Base-by-base conservation (phyloP, 2,113 vertebrate species). In the Chitala chitala region DNA sequence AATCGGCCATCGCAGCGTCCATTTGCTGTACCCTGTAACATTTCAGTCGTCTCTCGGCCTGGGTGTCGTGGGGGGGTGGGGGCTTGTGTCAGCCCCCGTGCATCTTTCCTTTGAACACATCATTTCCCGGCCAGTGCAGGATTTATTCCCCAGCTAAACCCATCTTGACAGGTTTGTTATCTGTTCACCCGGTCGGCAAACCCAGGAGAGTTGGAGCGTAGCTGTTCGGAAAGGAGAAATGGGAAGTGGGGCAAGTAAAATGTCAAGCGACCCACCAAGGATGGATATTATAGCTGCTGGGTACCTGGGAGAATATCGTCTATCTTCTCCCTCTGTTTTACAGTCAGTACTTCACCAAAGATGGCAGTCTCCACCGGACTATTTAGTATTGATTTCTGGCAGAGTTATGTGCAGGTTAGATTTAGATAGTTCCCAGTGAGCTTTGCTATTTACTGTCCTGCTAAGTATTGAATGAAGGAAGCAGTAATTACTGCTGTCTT, bases 121-220 rank as follows among this genome's bases (percentile, higher is more conserved):
- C 87, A 90, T 92, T 91, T 91, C 84, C 88, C 88, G 83, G 85
- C 82, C 83, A 89, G 88, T 81, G 83, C 84, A 86, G 86, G 86
- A 92, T 92, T 91, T 90, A 91, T 93, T 89, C 88, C 88, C 89
- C 78, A 86, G 86, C 86, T 92, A 88, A 93, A 92, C 84, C 89
- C 78, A 88, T 90, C 88, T 89, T 90, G 90, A 94, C 93, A 93
- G 92, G 89, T 94, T 91, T 94, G 91, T 94, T 95, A 93, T 93
- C 93, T 94, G 90, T 90, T 94, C 87, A 89, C 88, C 91, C 86
- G 81, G 89, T 91, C 81, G 82, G 86, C 76, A 75, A 92, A 84
- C 89, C 92, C 93, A 78, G 81, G 91, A 93, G 93, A 92, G 82
- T 84, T 84, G 86, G 86, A 86, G 87, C 84, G 77, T 79, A 81